These are phyloP conservation scores for Patiria miniata DNA, from an alignment of 35 echinoderm and acorn worm genomes.

Conservation along the genomic window DNA sequence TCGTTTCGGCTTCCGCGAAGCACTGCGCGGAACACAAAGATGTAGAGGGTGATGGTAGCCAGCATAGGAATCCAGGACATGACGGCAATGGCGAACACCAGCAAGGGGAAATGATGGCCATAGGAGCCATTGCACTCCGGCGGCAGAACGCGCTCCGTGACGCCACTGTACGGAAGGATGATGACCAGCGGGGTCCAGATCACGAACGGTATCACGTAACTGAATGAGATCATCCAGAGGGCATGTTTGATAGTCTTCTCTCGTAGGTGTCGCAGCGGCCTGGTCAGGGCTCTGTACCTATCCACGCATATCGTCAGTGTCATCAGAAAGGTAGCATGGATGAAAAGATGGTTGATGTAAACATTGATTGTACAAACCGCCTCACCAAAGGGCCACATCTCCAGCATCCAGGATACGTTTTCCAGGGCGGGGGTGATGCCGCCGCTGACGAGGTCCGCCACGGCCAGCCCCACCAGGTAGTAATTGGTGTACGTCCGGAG, in stretches of 20 bases:
- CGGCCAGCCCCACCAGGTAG: slow-evolving; percentile 50
- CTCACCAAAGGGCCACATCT: slow-evolving; percentile 12
- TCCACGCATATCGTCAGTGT: slow-evolving; percentile 37
- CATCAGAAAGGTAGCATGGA: neutral
- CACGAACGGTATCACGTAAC: neutral
- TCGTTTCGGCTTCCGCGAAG: neutral
- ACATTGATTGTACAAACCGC: neutral
- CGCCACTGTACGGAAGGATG: neutral
- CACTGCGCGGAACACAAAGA: neutral
- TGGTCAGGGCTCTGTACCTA: slow-evolving; percentile 2
- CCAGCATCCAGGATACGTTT: neutral
- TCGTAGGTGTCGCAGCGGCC: slow-evolving; percentile 8
- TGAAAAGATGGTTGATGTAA: slow-evolving; percentile 12
- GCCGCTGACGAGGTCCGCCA: slow-evolving; percentile 54
- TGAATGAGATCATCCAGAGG: neutral
- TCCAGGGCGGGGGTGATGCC: slow-evolving; percentile 16
- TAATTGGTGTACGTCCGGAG: slow-evolving; percentile 54
- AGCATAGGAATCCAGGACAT: neutral
- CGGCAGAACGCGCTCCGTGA: neutral
- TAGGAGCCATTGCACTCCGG: neutral
- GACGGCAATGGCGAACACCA: neutral
- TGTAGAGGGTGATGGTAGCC: neutral
- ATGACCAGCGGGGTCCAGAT: neutral
- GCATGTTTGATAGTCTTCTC: slow-evolving; percentile 8
- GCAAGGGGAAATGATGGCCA: neutral